phyloP scores from a whole-genome alignment of 2,113 vertebrate genomes.

The Ictidomys tridecemlineatus region DNA sequence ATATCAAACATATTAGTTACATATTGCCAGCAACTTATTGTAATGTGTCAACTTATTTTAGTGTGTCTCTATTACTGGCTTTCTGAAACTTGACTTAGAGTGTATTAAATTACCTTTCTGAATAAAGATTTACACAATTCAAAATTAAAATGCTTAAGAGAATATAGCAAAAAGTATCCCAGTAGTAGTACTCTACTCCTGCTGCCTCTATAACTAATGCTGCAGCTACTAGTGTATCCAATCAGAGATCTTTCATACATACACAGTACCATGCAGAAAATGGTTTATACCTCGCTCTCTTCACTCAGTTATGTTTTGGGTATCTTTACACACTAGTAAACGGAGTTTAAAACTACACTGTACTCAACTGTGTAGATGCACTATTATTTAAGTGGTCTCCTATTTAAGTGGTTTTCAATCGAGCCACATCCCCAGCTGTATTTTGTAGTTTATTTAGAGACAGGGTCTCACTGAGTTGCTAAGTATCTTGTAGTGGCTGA shows the following conservation, averaged over 20 bases:
- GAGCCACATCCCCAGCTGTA: no score
- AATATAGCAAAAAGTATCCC: no score
- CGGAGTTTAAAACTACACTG: not conserved
- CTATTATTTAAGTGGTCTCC: not conserved
- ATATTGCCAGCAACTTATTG: not conserved
- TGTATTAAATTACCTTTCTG: no score
- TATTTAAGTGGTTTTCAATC: not conserved
- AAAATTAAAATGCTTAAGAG: not conserved
- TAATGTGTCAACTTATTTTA: not conserved
- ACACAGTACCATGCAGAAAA: not conserved
- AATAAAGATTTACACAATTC: not conserved
- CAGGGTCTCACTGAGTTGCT: no score
- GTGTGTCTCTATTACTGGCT: not conserved
- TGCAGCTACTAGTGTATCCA: not conserved
- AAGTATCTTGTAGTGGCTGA: no score
- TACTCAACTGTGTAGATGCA: not conserved
- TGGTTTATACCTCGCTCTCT: not conserved
- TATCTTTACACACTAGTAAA: not conserved
- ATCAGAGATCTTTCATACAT: not conserved
- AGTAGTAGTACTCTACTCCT: not conserved
- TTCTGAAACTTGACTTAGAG: not conserved
- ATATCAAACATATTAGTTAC: not conserved
- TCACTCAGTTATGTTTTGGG: not conserved
- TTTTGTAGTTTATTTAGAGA: no score
- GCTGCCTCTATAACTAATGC: not conserved